Evolutionary conservation across 2,888 invertebrate genomes (phyloP), one percentile per base, ranked within the genome.

Genomic region (Iselma pallidipennis): DNA sequence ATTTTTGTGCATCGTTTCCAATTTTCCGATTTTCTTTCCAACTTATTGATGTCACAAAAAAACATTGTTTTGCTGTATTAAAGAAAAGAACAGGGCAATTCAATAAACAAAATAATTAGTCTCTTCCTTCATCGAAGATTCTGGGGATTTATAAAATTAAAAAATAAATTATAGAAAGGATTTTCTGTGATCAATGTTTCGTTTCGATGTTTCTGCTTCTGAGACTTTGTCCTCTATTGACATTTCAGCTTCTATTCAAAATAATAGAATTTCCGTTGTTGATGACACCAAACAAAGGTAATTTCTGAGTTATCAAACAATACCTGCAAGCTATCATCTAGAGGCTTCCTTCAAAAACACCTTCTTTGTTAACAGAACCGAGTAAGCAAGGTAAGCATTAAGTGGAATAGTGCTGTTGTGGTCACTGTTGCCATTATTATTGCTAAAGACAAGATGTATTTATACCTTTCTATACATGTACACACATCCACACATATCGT

Each of bases 261-360:
- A 37, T 37, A 37, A 37, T 16, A 37, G 7, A 37, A 37, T 1
- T 37, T 37, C 37, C 16, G 37, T 37, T 37, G 37, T 37, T 37
- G 16, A 37, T 37, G 16, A 16, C 4, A 16, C 14, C 14, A 37
- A 37, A 37, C 37, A 37, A 37, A 14, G 52, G 54, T 58, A 58
- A 62, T 62, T 62, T 53, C 61, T 57, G 31, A 52, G 49, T 57
- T 45, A 58, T 55, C 57, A 51, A 16, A 37, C 55, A 62, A 51
- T 58, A 55, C 37, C 37, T 37, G 2, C 6, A 37, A 16, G 37
- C 37, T 9, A 37, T 37, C 33, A 37, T 37, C 16, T 7, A 37
- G 33, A 37, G 33, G 5, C 16, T 37, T 16, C 16, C 16, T 37
- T 16, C 6, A 16, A 2, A 2, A 9, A 37, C 9, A 37, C 9